Base-by-base conservation (phyloP, 2,797 vertebrate genomes). In the Morelia viridis region DNA sequence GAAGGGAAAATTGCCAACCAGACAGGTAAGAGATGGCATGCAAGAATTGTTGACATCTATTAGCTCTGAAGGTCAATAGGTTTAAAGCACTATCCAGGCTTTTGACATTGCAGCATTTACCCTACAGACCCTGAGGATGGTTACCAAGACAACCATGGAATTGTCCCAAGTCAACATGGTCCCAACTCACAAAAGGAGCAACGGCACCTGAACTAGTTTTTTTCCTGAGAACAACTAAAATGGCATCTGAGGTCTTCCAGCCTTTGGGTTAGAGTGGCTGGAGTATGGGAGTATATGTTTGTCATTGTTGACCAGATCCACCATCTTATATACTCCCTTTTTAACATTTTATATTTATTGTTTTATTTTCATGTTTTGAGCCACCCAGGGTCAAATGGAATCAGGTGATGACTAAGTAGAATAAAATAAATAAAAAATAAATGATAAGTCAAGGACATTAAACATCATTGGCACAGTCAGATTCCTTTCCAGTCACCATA, bases 1-100 rank as follows among this genome's bases (percentile, higher is more conserved):
- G 65, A 89, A 58, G 88, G 88, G 46, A 58, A 89, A n/a, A 76
- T 89, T 35, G 68, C n/a, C 56, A 57, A 41, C n/a, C 65, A 89
- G 53, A 57, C 53, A 24, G 88, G 88, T 89, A 89, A 41, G 88
- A 89, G 53, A 57, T 50, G 2, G 1, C 2, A 17, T 71, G 17
- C 15, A 71, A 71, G 2, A 71, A 17, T 1, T 17, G 35, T 35
- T 71, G n/a, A 15, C 35, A 15, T 71, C 5, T 19, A n/a, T 71
- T 35, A 71, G n/a, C 2, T 68, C 65, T 68, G 65, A 68, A 68
- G n/a, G n/a, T 19, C 65, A 71, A 35, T 35, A 71, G 17, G 15
- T 31, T n/a, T n/a, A 31, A 68, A 68, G 13, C 13, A 8, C 5
- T 71, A 35, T 0, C n/a, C 31, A 71, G 65, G 2, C 6, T 71